Evolutionary conservation across 2,888 invertebrate species (phyloP), one percentile per base, ranked within the genome.

Genomic region (Adelognathus sp.): DNA sequence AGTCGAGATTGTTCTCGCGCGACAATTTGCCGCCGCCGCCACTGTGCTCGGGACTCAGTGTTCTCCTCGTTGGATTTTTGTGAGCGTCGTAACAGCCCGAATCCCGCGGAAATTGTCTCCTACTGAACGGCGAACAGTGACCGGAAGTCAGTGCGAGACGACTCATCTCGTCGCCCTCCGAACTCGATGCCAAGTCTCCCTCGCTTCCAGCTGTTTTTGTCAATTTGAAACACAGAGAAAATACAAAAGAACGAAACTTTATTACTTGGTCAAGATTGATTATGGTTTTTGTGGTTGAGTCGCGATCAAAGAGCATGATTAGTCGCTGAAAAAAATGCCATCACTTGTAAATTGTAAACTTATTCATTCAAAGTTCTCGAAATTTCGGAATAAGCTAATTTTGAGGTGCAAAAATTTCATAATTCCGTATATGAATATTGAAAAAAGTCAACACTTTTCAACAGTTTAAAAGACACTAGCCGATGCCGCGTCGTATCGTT

Each of bases 41-140:
- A n/a, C 72, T 61, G 88, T 79, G 90, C 89, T 93, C 92, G 7
- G 89, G 90, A 71, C 90, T 90, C 16, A 86, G 81, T 67, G 87
- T 85, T 4, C 89, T 88, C 66, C 88, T 82, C 36, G 83, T 86
- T 18, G 89, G 82, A 79, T 90, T 90, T 81, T 90, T 90, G 85
- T 90, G 90, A 24, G 93, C 94, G 90, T 96, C 96, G 86, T 96
- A 96, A 90, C 96, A 96, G 56, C 96, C 96, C 1, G 96, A 96
- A 90, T 96, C 96, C n/a, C 96, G 94, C 5, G 96, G 96, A 91
- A 96, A 96, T 86, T 96, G 96, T 14, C 96, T 93, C 67, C 96
- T 93, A 18, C 95, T 96, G 86, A 96, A 96, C n/a, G 96, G 95
- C 3, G 96, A 96, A 80, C 95, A 90, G 80, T 90, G 90, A 50